Percentiles rank a stretch among this genome's conserved stretches.
Evolutionary conservation across 2,888 invertebrate species (phyloP).

Genomic region (Acrobasis repandana): DNA sequence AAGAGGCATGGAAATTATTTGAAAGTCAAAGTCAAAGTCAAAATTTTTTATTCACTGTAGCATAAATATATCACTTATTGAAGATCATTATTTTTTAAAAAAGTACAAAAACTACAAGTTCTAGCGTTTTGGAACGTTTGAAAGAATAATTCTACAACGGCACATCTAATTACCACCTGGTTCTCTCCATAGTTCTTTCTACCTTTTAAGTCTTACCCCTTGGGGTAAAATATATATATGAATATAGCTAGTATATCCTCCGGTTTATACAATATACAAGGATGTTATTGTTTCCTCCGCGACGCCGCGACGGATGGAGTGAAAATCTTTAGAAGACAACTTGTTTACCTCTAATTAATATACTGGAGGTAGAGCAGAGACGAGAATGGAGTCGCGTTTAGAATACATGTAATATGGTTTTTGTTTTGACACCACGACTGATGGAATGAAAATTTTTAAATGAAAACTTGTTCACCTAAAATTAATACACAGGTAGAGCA

Average conservation of each 20-base stretch:
- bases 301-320: conserved; percentile 51
- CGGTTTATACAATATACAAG: conserved; percentile 19
- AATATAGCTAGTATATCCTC: not conserved
- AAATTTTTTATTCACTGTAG: too few relatives aligned
- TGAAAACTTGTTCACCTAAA: too few relatives aligned
- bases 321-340: conserved; percentile 71
- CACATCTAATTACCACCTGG: not conserved
- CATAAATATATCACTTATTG: too few relatives aligned
- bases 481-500: too few relatives aligned
- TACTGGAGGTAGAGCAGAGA: conserved; percentile 52
- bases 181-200: not conserved
- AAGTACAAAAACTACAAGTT: too few relatives aligned
- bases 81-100: too few relatives aligned
- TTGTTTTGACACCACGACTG: too few relatives aligned
- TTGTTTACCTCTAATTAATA: conserved; percentile 80
- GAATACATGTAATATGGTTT: not conserved
- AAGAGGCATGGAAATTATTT: too few relatives aligned
- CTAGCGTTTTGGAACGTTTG: too few relatives aligned
- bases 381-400: conserved; percentile 40
- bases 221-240: not conserved
- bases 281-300: conserved; percentile 42
- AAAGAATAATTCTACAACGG: too few relatives aligned
- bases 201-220: not conserved
- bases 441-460: too few relatives aligned
- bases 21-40: too few relatives aligned